Evolutionary conservation across 2,113 vertebrate species (phyloP).

Genomic region (Hemichromis elongatus): DNA sequence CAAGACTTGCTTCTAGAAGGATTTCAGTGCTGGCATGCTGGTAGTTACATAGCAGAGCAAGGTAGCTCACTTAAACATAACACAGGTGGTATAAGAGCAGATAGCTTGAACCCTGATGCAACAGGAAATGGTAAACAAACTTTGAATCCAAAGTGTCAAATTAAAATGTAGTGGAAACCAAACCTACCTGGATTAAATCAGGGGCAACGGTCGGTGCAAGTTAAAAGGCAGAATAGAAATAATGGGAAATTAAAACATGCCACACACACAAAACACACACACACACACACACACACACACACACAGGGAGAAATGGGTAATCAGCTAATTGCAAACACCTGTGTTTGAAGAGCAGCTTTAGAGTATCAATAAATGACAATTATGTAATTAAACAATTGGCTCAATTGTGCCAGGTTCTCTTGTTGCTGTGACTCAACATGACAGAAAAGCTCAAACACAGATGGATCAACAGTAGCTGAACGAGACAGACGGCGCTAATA

Average conservation of each 20-base stretch:
- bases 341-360: not conserved
- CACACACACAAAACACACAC: no score
- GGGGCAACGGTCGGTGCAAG: fast-evolving
- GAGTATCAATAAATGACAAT: not conserved
- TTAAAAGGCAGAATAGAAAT: not conserved
- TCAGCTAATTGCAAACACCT: not conserved
- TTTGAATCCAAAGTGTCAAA: not conserved
- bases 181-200: not conserved
- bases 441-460: not conserved
- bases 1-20: not conserved
- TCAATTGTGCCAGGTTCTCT: not conserved
- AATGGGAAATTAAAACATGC: not conserved
- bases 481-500: not conserved
- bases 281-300: not conserved
- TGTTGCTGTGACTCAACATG: not conserved
- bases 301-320: not conserved
- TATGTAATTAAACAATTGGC: not conserved
- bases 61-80: not conserved
- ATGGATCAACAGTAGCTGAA: not conserved
- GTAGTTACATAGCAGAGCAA: not conserved
- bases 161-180: not conserved
- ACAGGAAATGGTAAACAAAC: not conserved
- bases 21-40: fast-evolving
- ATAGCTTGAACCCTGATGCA: fast-evolving
- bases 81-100: not conserved